Conservation (phyloP, 2,797 vertebrate genomes). For the Betta splendens region DNA sequence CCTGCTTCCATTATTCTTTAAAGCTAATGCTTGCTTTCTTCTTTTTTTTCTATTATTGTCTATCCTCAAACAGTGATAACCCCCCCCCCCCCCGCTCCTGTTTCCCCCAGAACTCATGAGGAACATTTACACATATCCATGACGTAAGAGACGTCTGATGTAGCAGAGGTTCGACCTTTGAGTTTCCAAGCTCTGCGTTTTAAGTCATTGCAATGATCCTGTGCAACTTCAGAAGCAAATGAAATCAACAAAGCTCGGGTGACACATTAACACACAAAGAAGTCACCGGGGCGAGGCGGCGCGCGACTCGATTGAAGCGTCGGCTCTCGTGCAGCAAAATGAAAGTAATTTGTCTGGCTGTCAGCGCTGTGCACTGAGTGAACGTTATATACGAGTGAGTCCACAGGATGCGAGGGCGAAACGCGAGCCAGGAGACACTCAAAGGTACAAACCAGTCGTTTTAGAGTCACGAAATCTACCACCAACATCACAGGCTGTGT, state of each 20-base stretch:
- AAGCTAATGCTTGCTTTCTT: not conserved
- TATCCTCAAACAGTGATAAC: conserved; percentile 59
- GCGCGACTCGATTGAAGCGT: conserved; percentile 52
- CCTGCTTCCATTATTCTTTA: not conserved
- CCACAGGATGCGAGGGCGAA: conserved; percentile 58
- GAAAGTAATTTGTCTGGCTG: conserved; percentile 63
- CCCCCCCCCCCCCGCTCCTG: conserved; percentile 55
- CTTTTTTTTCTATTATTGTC: not conserved
- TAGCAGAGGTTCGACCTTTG: not conserved
- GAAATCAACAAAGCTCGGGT: conserved; percentile 31
- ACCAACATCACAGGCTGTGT: conserved; percentile 64
- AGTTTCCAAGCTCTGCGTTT: conserved; percentile 13
- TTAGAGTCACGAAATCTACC: conserved; percentile 60
- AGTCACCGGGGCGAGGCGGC: conserved; percentile 27
- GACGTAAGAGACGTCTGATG: conserved; percentile 19
- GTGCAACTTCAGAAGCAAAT: conserved; percentile 24
- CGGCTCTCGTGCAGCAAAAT: conserved; percentile 54
- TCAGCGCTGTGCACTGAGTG: conserved; percentile 20
- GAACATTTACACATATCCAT: not conserved
- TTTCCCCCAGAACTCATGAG: conserved; percentile 74
- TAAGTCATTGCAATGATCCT: conserved; percentile 6
- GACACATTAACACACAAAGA: conserved; percentile 28
- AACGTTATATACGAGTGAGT: conserved; percentile 18
- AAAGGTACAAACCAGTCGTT: conserved; percentile 47
- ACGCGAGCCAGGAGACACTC: conserved; percentile 63